Percentiles rank a stretch among this genome's conserved stretches.
phyloP scores from a whole-genome alignment of 2,113 vertebrate genomes.

The Speoplatyrhinus poulsoni region DNA sequence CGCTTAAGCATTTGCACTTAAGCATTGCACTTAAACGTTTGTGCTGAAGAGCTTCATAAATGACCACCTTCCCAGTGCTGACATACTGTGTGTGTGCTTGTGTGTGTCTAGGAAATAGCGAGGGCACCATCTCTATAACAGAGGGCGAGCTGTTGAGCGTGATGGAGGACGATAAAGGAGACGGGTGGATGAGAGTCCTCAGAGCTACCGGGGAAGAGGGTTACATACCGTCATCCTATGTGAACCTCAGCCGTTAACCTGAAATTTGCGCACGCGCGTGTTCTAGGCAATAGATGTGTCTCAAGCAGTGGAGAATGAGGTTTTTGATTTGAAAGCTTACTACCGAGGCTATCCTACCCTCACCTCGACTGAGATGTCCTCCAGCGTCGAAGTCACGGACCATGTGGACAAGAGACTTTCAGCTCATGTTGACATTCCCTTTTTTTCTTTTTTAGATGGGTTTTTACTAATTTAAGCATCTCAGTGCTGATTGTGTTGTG shows the following conservation, averaged over 20 bases:
- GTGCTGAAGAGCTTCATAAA: not conserved
- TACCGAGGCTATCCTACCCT: slow-evolving; percentile 25
- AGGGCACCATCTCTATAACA: slow-evolving; percentile 81
- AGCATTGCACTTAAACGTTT: not conserved
- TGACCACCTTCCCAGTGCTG: not conserved
- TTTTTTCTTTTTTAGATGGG: slow-evolving; percentile 2
- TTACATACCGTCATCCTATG: slow-evolving; percentile 87
- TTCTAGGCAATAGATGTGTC: slow-evolving; percentile 18
- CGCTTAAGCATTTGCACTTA: not conserved
- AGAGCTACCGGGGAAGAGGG: slow-evolving; percentile 77
- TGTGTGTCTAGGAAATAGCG: slow-evolving; percentile 60
- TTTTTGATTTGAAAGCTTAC: slow-evolving; percentile 39
- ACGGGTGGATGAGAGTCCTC: slow-evolving; percentile 85
- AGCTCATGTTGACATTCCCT: too few relatives aligned
- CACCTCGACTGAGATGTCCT: slow-evolving; percentile 8
- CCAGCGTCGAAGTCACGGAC: too few relatives aligned
- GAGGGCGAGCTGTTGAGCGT: slow-evolving; percentile 81
- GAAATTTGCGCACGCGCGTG: not conserved
- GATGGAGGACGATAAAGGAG: slow-evolving; percentile 85
- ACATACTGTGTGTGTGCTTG: not conserved
- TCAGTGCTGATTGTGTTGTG: slow-evolving; percentile 45
- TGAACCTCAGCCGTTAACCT: slow-evolving; percentile 51
- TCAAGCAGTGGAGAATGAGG: slow-evolving; percentile 25
- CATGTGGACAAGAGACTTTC: too few relatives aligned
- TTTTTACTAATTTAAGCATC: not conserved